Evolutionary conservation across 2,888 invertebrate genomes (phyloP), one percentile per base, ranked within the genome.

Genomic region (Dioctria rufipes): DNA sequence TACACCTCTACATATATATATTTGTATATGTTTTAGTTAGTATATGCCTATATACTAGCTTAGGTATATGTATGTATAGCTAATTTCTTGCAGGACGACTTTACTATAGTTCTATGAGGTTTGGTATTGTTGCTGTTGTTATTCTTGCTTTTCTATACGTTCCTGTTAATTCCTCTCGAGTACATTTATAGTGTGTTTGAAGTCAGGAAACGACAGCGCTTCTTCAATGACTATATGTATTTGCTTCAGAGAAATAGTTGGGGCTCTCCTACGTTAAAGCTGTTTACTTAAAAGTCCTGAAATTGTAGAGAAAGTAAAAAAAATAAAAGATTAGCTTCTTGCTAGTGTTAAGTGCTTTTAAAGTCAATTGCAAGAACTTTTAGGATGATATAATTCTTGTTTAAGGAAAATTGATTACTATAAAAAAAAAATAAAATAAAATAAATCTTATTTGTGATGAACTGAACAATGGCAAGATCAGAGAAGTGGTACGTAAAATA

Each of bases 201-300:
- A 60, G 58, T 60, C 25, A n/a, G 71, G 75, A 60, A 60, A 43
- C 75, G 42, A 60, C 42, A 37, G 46, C 61, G 60, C 75, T 46
- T 25, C 25, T 25, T 60, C 61, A 75, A 61, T 61, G 61, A 75
- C 60, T 75, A 25, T 25, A 25, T 25, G 25, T 25, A 25, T 42
- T 75, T 39, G 75, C 61, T 37, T 75, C 75, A 75, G 60, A 75
- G 75, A 46, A 61, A 75, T 5, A 54, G 37, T 25, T 39, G 39
- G 61, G 40, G 49, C 60, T 60, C 60, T 75, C 75, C 60, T 13
- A 43, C 39, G 42, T 75, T 75, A 58, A 75, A 75, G 75, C 75
- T 75, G 75, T 75, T 75, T 42, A 75, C 61, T 61, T 61, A 42
- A 75, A 60, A 60, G 75, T 42, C 43, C 75, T 75, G 75, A 13